Percentiles rank a stretch among this genome's conserved stretches.
Evolutionary conservation across 2,888 invertebrate species (phyloP).

Genomic region (Sarcophaga subvicina): DNA sequence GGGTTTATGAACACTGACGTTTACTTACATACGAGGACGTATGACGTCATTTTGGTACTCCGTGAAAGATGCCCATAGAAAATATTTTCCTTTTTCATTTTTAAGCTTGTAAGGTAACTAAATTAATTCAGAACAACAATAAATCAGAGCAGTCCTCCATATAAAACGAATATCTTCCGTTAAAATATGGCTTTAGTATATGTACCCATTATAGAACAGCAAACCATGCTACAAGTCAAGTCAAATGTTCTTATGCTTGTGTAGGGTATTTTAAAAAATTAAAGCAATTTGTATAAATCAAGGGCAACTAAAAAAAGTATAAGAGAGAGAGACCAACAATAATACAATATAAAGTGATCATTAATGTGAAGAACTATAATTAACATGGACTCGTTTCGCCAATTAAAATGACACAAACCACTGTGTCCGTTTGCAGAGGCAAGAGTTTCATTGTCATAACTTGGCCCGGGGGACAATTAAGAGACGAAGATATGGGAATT

Average conservation of each 20-base stretch:
- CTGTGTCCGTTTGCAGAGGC: not conserved
- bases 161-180: not conserved
- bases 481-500: not conserved
- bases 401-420: slow-evolving; percentile 68
- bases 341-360: slow-evolving; percentile 43
- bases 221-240: not conserved
- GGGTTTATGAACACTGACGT: too few relatives aligned
- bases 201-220: not conserved
- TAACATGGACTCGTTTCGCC: slow-evolving; percentile 65
- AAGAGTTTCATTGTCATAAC: not conserved
- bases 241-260: not conserved
- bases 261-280: not conserved
- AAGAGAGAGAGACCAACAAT: not conserved
- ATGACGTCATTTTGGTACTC: too few relatives aligned
- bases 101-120: not conserved
- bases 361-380: slow-evolving; percentile 62
- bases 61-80: too few relatives aligned
- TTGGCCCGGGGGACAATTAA: not conserved
- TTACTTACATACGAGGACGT: too few relatives aligned
- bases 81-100: too few relatives aligned
- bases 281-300: slow-evolving; percentile 62
- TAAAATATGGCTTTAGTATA: not conserved
- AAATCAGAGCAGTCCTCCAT: not conserved
- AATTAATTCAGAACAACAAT: not conserved
- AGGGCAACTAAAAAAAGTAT: slow-evolving; percentile 43